phyloP scores from a whole-genome alignment of 2,113 vertebrate genomes.

The Podarcis cretensis region DNA sequence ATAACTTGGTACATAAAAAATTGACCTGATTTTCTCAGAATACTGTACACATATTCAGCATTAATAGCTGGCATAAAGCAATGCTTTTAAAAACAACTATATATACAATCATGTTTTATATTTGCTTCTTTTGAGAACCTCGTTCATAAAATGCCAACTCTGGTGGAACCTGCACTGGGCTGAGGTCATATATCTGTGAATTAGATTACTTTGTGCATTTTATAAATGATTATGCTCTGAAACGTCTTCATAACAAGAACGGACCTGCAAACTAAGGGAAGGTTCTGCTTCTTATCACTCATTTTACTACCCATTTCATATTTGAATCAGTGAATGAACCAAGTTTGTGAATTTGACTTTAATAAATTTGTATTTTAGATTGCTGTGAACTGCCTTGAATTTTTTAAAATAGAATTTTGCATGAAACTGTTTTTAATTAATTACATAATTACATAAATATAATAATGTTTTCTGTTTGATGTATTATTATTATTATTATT shows the following conservation, averaged over 20 bases:
- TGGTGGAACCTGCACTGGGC: neutral
- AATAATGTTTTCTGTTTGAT: constrained; percentile 21
- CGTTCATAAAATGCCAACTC: constrained; percentile 61
- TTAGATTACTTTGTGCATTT: neutral
- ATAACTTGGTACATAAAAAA: neutral
- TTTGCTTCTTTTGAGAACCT: constrained; percentile 55
- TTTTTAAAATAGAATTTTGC: no score
- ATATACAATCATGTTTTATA: constrained; percentile 58
- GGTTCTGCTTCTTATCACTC: neutral
- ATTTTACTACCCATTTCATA: neutral
- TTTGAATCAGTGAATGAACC: neutral
- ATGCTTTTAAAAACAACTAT: constrained; percentile 45
- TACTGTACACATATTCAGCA: constrained; percentile 61
- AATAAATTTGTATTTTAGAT: no score
- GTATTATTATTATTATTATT: accelerated
- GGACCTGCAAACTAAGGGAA: neutral
- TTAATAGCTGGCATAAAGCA: constrained; percentile 59
- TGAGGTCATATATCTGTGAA: neutral
- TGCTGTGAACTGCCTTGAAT: no score
- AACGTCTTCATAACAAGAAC: neutral
- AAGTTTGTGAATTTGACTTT: constrained; percentile 2
- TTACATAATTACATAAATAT: neutral
- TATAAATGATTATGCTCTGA: neutral
- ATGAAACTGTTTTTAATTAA: no score
- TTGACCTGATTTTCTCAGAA: constrained; percentile 63